Conservation (phyloP, 2,888 invertebrate species). For the Priocnemis perturbator region DNA sequence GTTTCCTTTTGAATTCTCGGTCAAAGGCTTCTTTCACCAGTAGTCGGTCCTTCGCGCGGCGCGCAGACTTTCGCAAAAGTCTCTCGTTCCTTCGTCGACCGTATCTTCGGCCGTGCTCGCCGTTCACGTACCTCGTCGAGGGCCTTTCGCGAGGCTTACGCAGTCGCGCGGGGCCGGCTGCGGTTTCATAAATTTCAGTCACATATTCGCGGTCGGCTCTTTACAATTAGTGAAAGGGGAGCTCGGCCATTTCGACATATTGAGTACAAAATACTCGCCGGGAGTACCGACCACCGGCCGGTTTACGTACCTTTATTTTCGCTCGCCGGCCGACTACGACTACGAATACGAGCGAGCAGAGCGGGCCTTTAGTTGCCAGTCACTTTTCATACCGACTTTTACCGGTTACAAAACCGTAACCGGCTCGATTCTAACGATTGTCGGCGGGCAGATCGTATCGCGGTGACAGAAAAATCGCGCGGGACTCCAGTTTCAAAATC, state of each 20-base stretch:
- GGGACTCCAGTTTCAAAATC: too few relatives aligned
- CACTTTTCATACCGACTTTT: slow-evolving; percentile 37
- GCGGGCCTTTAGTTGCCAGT: slow-evolving; percentile 12
- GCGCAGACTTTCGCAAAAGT: slow-evolving; percentile 43
- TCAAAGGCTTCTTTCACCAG: slow-evolving; percentile 42
- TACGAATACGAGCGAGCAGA: too few relatives aligned
- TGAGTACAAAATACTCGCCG: slow-evolving; percentile 42
- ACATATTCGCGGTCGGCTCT: slow-evolving; percentile 38
- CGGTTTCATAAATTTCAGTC: slow-evolving; percentile 51
- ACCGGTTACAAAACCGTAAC: slow-evolving; percentile 28
- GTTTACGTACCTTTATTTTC: neutral
- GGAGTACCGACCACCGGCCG: neutral
- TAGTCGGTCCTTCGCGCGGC: slow-evolving; percentile 16
- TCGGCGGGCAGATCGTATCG: slow-evolving; percentile 21
- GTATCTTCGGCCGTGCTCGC: slow-evolving; percentile 4
- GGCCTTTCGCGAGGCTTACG: slow-evolving; percentile 11
- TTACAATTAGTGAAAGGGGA: slow-evolving; percentile 57
- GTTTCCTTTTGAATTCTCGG: slow-evolving; percentile 48
- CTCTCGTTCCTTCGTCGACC: slow-evolving; percentile 21
- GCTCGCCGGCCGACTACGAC: neutral
- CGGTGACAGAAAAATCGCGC: neutral
- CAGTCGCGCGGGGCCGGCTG: slow-evolving; percentile 18
- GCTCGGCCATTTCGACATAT: slow-evolving; percentile 46
- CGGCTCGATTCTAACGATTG: slow-evolving; percentile 11
- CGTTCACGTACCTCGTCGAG: slow-evolving; percentile 1